Evolutionary conservation across 2,797 vertebrate species (phyloP).

Genomic region (Melanotaenia pygmaea): DNA sequence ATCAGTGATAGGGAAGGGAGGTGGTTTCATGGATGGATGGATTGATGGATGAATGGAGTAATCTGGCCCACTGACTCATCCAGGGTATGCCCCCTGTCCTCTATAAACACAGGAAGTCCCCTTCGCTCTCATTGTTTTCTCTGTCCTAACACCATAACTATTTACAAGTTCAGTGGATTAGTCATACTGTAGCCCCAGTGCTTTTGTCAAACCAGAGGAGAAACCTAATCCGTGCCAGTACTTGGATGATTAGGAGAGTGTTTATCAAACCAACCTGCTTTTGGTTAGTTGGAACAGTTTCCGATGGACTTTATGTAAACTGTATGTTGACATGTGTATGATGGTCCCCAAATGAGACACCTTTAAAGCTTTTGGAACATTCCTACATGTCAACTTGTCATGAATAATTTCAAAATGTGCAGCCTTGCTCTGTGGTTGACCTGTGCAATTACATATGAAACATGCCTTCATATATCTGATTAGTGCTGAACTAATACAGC

Average conservation of each 20-base stretch:
- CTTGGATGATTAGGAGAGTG: constrained; percentile 77
- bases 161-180: constrained; percentile 86
- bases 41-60: constrained; percentile 62
- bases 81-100: constrained; percentile 72
- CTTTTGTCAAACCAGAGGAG: constrained; percentile 78
- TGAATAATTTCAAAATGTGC: constrained; percentile 31
- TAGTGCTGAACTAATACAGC: neutral
- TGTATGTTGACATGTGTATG: constrained; percentile 66
- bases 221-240: constrained; percentile 77
- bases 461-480: neutral
- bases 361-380: constrained; percentile 57
- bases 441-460: constrained; percentile 2
- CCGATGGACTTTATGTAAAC: constrained; percentile 73
- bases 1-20: constrained; percentile 27
- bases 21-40: constrained; percentile 44
- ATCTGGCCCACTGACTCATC: constrained; percentile 80
- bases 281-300: constrained; percentile 72
- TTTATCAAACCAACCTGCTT: constrained; percentile 74
- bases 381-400: constrained; percentile 37
- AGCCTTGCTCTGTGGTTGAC: constrained; percentile 11
- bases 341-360: constrained; percentile 62
- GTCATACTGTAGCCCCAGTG: constrained; percentile 79
- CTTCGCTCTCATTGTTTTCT: constrained; percentile 84
- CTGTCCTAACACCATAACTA: constrained; percentile 83
- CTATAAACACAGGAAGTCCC: constrained; percentile 88